phyloP scores from a whole-genome alignment of 2,113 vertebrate genomes.

The Peromyscus maniculatus region DNA sequence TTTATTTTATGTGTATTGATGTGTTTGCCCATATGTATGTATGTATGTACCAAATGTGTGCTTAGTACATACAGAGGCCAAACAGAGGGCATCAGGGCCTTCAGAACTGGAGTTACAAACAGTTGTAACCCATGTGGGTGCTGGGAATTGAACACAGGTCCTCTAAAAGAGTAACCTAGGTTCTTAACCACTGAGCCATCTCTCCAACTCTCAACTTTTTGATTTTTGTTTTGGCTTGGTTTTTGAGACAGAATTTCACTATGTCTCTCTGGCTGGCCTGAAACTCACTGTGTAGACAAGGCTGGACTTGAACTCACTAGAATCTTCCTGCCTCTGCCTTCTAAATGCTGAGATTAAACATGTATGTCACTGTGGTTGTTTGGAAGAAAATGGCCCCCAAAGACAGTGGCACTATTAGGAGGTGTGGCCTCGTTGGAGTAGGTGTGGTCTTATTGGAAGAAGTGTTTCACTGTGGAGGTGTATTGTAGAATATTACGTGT shows the following conservation, averaged over 20 bases:
- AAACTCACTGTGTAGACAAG: background rate
- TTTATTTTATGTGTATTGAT: background rate
- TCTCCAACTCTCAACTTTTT: background rate
- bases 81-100: background rate
- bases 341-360: background rate
- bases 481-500: too few species aligned
- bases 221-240: background rate
- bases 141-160: background rate
- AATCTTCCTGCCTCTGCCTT: background rate
- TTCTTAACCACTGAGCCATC: background rate
- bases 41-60: background rate
- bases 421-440: too few species aligned
- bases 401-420: too few species aligned
- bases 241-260: background rate
- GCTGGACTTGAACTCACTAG: background rate
- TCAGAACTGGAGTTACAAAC: background rate
- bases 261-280: background rate
- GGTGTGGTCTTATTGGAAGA: too few species aligned
- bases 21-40: background rate
- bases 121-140: too few species aligned
- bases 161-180: background rate
- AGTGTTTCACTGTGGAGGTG: too few species aligned
- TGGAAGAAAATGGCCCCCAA: too few species aligned
- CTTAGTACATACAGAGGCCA: background rate
- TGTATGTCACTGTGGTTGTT: background rate